Conservation (phyloP, 2,113 vertebrate species). For the Ophiodon elongatus region DNA sequence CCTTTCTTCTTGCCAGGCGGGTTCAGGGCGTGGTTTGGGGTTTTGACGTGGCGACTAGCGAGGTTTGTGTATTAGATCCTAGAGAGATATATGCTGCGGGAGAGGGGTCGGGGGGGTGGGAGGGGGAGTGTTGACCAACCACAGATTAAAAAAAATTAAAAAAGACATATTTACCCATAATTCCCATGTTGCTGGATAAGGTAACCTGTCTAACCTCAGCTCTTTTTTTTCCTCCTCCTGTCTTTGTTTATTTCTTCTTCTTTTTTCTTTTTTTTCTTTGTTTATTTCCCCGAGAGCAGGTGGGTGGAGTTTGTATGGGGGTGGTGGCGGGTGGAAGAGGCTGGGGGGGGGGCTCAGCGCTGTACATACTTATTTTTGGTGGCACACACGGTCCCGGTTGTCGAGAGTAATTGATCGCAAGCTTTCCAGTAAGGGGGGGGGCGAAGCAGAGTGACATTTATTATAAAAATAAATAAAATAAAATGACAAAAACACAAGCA, state of each 20-base stretch:
- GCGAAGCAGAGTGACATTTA: slow-evolving; percentile 49
- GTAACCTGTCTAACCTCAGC: slow-evolving; percentile 75
- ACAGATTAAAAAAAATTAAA: slow-evolving; percentile 38
- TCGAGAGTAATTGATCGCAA: slow-evolving; percentile 41
- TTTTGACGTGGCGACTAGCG: slow-evolving; percentile 42
- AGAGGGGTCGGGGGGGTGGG: too few species aligned
- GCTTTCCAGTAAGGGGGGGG: slow-evolving; percentile 44
- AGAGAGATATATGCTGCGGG: slow-evolving; percentile 66
- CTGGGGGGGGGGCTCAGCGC: slow-evolving; percentile 62
- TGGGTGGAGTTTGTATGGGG: slow-evolving; percentile 46
- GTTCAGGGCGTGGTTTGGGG: slow-evolving; percentile 15
- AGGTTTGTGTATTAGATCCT: slow-evolving; percentile 74
- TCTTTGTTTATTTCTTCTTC: slow-evolving; percentile 31
- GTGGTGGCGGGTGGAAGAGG: slow-evolving; percentile 6
- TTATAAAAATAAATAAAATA: slow-evolving; percentile 17
- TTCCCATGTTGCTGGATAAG: slow-evolving; percentile 75
- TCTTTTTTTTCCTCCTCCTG: slow-evolving; percentile 54
- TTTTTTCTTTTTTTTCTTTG: background rate
- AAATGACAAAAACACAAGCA: slow-evolving; percentile 17
- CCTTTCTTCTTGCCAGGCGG: slow-evolving; percentile 68
- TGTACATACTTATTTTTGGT: slow-evolving; percentile 85
- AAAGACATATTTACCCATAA: slow-evolving; percentile 73
- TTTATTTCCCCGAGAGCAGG: slow-evolving; percentile 54
- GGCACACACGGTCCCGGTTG: slow-evolving; percentile 41
- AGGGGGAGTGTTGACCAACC: slow-evolving; percentile 22